Evolutionary conservation across 2,113 vertebrate species (phyloP).

Genomic region (Serilophus lunatus): DNA sequence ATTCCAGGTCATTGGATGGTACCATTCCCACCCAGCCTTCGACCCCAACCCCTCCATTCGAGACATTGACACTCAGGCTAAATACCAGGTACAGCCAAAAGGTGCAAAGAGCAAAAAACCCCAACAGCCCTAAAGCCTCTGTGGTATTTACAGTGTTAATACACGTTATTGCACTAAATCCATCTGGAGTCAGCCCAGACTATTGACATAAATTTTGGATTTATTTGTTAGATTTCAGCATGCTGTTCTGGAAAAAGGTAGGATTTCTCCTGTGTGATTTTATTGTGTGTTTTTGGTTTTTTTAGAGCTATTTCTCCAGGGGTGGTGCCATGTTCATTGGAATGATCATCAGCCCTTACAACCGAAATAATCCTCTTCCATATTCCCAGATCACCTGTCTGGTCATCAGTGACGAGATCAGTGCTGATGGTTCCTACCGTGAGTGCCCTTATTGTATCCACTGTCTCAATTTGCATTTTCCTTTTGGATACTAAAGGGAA

Average conservation of each 20-base stretch:
- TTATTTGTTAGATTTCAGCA: background rate
- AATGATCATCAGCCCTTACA: conserved; percentile 97
- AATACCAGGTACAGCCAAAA: conserved; percentile 84
- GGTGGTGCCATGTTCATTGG: conserved; percentile 96
- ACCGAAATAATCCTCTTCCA: conserved; percentile 88
- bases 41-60: conserved; percentile 92
- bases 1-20: conserved; percentile 90
- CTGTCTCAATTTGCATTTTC: background rate
- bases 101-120: rapidly evolving
- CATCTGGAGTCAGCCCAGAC: rapidly evolving
- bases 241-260: background rate
- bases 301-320: conserved; percentile 95
- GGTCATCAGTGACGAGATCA: conserved; percentile 87
- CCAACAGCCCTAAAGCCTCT: background rate
- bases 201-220: rapidly evolving
- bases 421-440: conserved; percentile 84
- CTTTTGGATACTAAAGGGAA: background rate
- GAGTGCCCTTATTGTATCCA: conserved; percentile 53
- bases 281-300: background rate
- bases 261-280: background rate
- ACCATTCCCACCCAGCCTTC: conserved; percentile 96
- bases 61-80: conserved; percentile 95
- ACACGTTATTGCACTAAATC: rapidly evolving
- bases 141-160: rapidly evolving
- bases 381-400: conserved; percentile 94